These are phyloP conservation scores for Andrena fulva DNA, from an alignment of 2,888 invertebrate genomes.

Conservation along the genomic window DNA sequence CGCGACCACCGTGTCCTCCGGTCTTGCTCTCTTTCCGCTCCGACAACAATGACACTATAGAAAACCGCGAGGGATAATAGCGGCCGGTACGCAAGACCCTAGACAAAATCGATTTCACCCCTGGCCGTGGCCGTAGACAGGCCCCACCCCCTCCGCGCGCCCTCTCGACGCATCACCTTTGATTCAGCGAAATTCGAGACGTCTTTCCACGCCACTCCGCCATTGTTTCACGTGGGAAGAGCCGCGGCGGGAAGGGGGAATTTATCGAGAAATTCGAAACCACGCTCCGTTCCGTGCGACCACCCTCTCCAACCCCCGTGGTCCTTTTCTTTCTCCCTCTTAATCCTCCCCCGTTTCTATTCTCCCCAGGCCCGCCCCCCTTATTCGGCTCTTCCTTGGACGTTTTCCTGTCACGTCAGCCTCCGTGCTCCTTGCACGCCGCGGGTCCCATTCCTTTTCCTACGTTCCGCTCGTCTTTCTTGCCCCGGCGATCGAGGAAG, in stretches of 20 bases:
- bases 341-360: constrained; percentile 4
- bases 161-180: constrained; percentile 78
- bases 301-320: constrained; percentile 9
- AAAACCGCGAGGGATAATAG: constrained; percentile 78
- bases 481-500: constrained; percentile 13
- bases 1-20: background rate
- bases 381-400: background rate
- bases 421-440: background rate
- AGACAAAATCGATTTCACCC: constrained; percentile 81
- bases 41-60: constrained; percentile 82
- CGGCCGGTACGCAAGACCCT: constrained; percentile 69
- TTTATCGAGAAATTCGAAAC: constrained; percentile 81
- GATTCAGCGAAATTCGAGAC: constrained; percentile 85
- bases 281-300: constrained; percentile 37
- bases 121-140: constrained; percentile 61
- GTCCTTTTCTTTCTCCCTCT: constrained; percentile 2
- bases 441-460: background rate
- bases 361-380: background rate
- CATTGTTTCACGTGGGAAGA: constrained; percentile 82
- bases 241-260: constrained; percentile 63
- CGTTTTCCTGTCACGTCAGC: constrained; percentile 48
- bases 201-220: constrained; percentile 81
- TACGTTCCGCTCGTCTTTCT: background rate
- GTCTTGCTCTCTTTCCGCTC: constrained; percentile 57
- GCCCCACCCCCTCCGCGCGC: constrained; percentile 35